Conservation (phyloP, 2,797 vertebrate genomes). For the Champsocephalus gunnari region DNA sequence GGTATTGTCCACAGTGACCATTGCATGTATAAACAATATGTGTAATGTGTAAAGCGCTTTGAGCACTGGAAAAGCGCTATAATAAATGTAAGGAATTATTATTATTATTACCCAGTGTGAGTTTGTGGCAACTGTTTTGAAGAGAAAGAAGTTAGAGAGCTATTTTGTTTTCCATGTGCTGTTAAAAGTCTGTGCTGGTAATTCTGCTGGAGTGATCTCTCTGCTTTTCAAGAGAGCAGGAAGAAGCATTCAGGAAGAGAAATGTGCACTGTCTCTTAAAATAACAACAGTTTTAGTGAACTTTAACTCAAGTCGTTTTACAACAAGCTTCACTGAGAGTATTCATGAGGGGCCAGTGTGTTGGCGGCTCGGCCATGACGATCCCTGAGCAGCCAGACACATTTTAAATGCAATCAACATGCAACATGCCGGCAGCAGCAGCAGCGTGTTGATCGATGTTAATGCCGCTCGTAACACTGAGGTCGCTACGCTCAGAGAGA, state of each 20-base stretch:
- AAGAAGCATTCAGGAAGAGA: background rate
- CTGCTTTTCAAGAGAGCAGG: constrained; percentile 27
- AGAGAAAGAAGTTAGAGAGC: constrained; percentile 26
- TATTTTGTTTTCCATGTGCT: background rate
- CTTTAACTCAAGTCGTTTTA: constrained; percentile 39
- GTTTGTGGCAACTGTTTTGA: constrained; percentile 13
- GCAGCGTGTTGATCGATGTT: constrained; percentile 54
- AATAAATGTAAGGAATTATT: too few relatives aligned
- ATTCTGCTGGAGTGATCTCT: constrained; percentile 30
- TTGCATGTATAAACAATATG: too few relatives aligned
- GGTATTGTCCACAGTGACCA: too few relatives aligned
- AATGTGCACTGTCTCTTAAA: constrained; percentile 36
- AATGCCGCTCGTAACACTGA: constrained; percentile 44
- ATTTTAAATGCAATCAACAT: constrained; percentile 53
- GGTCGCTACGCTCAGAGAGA: constrained; percentile 34
- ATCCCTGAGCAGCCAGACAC: constrained; percentile 34
- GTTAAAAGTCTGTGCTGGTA: constrained; percentile 39
- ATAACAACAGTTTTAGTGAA: constrained; percentile 34
- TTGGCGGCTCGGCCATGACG: constrained; percentile 36
- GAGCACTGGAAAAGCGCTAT: too few relatives aligned
- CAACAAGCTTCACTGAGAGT: constrained; percentile 30
- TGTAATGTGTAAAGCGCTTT: too few relatives aligned
- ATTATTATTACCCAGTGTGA: background rate
- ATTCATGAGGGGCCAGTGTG: constrained; percentile 38
- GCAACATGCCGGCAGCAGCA: constrained; percentile 19